phyloP scores from a whole-genome alignment of 2,113 vertebrate species.

The Urocynchramus pylzowi region DNA sequence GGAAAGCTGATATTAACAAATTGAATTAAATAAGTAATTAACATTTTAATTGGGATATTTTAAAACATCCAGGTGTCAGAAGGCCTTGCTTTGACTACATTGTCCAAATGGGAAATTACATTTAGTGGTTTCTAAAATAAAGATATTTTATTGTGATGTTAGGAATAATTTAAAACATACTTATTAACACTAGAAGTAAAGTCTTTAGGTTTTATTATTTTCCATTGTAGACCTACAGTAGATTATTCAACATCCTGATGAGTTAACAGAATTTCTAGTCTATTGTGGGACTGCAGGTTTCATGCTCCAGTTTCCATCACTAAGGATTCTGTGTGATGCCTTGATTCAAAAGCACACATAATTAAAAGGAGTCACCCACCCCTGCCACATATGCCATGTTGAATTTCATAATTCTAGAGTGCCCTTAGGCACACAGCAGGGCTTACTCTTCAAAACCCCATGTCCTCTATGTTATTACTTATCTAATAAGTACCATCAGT shows the following conservation, averaged over 20 bases:
- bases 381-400: slow-evolving; percentile 14
- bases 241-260: neutral
- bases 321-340: neutral
- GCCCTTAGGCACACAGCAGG: slow-evolving; percentile 43
- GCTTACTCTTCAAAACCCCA: neutral
- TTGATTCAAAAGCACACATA: slow-evolving; percentile 43
- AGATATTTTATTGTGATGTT: neutral
- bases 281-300: neutral
- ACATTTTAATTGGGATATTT: neutral
- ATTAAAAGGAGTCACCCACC: slow-evolving; percentile 51
- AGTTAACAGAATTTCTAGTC: neutral
- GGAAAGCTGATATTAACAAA: neutral
- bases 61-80: neutral
- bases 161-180: neutral
- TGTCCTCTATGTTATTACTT: slow-evolving; percentile 24
- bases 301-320: neutral
- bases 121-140: neutral
- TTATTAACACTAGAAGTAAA: neutral
- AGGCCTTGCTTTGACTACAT: neutral
- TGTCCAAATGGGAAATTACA: neutral
- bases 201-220: neutral
- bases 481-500: slow-evolving; percentile 40
- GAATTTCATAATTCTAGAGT: slow-evolving; percentile 24
- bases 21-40: neutral
- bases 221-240: neutral